These are phyloP conservation scores for Yponomeuta cagnagella DNA, from an alignment of 2,888 invertebrate species.

Conservation along the genomic window DNA sequence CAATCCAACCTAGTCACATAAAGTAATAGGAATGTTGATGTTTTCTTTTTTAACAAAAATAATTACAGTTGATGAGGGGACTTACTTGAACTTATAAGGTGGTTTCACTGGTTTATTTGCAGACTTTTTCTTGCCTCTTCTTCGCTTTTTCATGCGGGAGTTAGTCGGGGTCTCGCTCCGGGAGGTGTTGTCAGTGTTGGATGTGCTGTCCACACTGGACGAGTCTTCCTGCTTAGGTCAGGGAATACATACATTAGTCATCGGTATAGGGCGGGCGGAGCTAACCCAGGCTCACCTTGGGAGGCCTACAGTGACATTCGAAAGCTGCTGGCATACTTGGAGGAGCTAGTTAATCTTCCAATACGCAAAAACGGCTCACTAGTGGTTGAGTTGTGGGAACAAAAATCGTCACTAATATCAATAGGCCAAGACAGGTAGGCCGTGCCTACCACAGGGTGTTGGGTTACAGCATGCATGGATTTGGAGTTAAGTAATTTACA, in stretches of 20 bases:
- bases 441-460: no score
- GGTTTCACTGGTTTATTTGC: slow-evolving; percentile 79
- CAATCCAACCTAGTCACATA: no score
- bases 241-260: slow-evolving; percentile 1
- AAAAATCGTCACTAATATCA: no score
- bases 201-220: slow-evolving; percentile 87
- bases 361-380: no score
- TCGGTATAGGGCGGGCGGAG: not conserved
- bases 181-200: slow-evolving; percentile 86
- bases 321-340: no score
- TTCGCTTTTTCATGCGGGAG: slow-evolving; percentile 73
- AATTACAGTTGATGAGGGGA: not conserved
- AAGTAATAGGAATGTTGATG: no score
- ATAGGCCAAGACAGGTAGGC: no score
- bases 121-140: slow-evolving; percentile 76
- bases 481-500: no score
- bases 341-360: no score
- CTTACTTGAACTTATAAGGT: slow-evolving; percentile 86
- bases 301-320: not conserved
- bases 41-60: no score
- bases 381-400: no score
- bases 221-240: slow-evolving; percentile 77
- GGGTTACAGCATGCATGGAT: no score
- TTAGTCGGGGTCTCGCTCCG: slow-evolving; percentile 88
- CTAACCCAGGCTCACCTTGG: not conserved